These are phyloP conservation scores for Cotesia congregata DNA, from an alignment of 2,888 invertebrate genomes.

Conservation along the genomic window DNA sequence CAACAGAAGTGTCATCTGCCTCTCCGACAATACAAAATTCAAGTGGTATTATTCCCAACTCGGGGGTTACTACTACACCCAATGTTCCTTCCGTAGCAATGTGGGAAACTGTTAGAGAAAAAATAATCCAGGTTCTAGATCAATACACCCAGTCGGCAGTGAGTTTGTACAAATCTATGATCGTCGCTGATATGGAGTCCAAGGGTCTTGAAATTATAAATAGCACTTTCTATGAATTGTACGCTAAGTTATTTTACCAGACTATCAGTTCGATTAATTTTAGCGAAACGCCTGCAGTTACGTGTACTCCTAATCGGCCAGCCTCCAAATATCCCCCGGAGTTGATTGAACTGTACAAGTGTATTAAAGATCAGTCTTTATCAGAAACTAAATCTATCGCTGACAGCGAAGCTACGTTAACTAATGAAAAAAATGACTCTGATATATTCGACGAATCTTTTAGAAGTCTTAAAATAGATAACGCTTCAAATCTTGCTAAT, in stretches of 20 bases:
- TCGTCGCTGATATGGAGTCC: not conserved
- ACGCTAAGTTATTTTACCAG: too few relatives aligned
- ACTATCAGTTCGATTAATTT: too few relatives aligned
- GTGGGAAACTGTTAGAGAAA: not conserved
- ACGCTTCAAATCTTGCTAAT: too few relatives aligned
- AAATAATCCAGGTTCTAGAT: not conserved
- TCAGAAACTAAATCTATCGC: not conserved
- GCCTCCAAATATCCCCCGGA: too few relatives aligned
- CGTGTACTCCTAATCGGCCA: too few relatives aligned
- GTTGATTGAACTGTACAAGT: too few relatives aligned
- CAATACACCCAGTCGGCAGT: not conserved
- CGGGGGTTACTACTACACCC: not conserved
- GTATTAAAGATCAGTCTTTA: not conserved
- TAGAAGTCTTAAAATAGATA: too few relatives aligned
- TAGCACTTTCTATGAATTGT: not conserved
- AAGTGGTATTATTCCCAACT: not conserved
- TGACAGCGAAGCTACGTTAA: not conserved
- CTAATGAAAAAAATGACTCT: not conserved
- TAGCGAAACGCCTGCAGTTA: too few relatives aligned
- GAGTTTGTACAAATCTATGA: not conserved
- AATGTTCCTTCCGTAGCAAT: not conserved
- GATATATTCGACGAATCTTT: not conserved
- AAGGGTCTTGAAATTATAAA: not conserved
- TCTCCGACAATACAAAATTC: not conserved
- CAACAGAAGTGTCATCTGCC: not conserved